These are phyloP conservation scores for Trachelus tabidus DNA, from an alignment of 2,888 invertebrate species.

Conservation along the genomic window DNA sequence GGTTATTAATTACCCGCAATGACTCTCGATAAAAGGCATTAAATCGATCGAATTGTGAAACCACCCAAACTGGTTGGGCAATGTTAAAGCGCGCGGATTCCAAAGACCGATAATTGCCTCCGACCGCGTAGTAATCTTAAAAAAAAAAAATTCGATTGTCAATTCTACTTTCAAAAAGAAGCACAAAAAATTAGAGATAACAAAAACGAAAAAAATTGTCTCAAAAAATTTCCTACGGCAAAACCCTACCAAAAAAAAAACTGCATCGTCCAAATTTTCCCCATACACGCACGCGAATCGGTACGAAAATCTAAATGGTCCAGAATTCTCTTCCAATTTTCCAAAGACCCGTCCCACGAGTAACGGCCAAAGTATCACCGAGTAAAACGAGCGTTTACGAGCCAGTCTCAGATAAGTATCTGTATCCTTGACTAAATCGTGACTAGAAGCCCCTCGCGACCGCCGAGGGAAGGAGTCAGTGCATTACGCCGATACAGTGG, in stretches of 20 bases:
- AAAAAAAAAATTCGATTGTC: not conserved
- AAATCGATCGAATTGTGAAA: conserved; percentile 40
- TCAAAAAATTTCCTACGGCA: not conserved
- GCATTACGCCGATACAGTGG: conserved; percentile 50
- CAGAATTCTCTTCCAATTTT: not conserved
- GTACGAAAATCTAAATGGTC: not conserved
- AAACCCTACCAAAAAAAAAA: not conserved
- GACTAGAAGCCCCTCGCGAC: conserved; percentile 55
- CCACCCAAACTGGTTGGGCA: conserved; percentile 13
- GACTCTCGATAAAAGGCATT: conserved; percentile 45
- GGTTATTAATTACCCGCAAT: conserved; percentile 55
- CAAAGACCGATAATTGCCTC: not conserved
- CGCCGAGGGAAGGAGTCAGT: conserved; percentile 40
- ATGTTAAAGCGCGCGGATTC: not conserved
- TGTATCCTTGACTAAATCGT: conserved; percentile 65
- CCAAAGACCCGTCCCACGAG: not conserved
- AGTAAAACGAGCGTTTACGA: conserved; percentile 31
- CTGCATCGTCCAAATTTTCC: too few relatives aligned
- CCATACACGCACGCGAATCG: not conserved
- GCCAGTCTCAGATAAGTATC: conserved; percentile 61
- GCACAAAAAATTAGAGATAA: not conserved
- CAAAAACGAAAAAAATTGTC: not conserved
- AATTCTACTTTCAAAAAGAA: not conserved
- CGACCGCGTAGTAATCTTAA: too few relatives aligned
- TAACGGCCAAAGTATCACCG: not conserved